These are phyloP conservation scores for Pasiphila rectangulata DNA, from an alignment of 2,888 invertebrate genomes.

Conservation along the genomic window DNA sequence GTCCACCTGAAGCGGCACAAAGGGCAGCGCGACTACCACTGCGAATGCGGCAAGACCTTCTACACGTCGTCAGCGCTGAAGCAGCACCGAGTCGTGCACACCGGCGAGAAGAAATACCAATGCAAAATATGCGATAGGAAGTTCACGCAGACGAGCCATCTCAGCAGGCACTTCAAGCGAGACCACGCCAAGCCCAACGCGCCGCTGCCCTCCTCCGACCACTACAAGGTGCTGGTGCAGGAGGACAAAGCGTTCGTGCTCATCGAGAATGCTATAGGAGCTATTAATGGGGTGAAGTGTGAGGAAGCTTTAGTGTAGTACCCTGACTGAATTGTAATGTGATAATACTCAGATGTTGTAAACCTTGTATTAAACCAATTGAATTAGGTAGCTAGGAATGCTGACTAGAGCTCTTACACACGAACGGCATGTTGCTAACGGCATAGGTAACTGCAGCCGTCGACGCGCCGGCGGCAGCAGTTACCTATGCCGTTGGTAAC, in stretches of 20 bases:
- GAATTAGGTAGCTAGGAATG: too few species aligned
- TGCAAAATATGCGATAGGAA: constrained; percentile 71
- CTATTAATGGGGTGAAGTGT: constrained; percentile 23
- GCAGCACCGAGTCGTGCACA: constrained; percentile 70
- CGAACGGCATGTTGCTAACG: too few species aligned
- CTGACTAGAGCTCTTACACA: too few species aligned
- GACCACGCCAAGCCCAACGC: constrained; percentile 64
- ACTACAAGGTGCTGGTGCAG: constrained; percentile 53
- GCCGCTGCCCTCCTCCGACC: constrained; percentile 57
- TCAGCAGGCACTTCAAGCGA: constrained; percentile 67
- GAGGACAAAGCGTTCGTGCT: constrained; percentile 38
- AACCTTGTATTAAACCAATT: too few species aligned
- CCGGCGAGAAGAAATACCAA: constrained; percentile 72
- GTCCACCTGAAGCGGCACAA: constrained; percentile 70
- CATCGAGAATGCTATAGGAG: constrained; percentile 36
- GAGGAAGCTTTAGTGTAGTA: constrained; percentile 5
- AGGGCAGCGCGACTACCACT: constrained; percentile 68
- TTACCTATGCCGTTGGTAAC: too few species aligned
- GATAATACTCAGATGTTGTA: not conserved
- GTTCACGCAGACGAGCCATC: constrained; percentile 69
- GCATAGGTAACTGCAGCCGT: too few species aligned
- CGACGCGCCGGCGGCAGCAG: too few species aligned
- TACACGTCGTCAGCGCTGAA: constrained; percentile 71
- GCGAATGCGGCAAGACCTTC: constrained; percentile 73
- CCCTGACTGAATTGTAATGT: not conserved